These are phyloP conservation scores for Agonum fuliginosum DNA, from an alignment of 2,888 invertebrate species.

Conservation along the genomic window DNA sequence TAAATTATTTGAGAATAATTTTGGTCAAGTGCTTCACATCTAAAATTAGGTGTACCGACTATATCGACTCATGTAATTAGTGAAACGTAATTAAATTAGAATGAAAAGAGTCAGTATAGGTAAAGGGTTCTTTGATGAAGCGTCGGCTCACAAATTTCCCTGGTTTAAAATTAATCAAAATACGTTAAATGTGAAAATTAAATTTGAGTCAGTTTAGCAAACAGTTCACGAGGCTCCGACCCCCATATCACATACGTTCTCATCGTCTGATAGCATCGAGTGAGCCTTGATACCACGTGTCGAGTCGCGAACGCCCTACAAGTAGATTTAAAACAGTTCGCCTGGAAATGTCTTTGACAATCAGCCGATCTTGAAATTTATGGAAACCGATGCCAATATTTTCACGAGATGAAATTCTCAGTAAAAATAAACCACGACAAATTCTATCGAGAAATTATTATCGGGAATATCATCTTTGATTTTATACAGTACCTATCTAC, in stretches of 20 bases:
- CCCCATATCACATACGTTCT: not conserved
- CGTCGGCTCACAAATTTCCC: not conserved
- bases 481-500: no score
- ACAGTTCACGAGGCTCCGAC: not conserved
- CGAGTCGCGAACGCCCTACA: not conserved
- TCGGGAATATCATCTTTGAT: no score
- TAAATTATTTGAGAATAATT: no score
- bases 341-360: constrained; percentile 36
- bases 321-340: constrained; percentile 28
- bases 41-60: no score
- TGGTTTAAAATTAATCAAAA: constrained; percentile 28
- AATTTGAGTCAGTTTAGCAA: constrained; percentile 19
- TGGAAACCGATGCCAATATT: constrained; percentile 27
- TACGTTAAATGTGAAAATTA: constrained; percentile 4
- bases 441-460: no score
- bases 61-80: not conserved
- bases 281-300: not conserved
- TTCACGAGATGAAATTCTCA: no score
- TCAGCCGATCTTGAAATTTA: constrained; percentile 24
- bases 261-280: not conserved
- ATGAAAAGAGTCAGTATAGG: constrained; percentile 1
- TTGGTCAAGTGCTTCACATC: no score
- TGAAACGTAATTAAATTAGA: not conserved
- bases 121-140: constrained; percentile 16
- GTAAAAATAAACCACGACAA: no score